These are phyloP conservation scores for Chrysopilus asiliformis DNA, from an alignment of 2,888 invertebrate genomes.

Conservation along the genomic window DNA sequence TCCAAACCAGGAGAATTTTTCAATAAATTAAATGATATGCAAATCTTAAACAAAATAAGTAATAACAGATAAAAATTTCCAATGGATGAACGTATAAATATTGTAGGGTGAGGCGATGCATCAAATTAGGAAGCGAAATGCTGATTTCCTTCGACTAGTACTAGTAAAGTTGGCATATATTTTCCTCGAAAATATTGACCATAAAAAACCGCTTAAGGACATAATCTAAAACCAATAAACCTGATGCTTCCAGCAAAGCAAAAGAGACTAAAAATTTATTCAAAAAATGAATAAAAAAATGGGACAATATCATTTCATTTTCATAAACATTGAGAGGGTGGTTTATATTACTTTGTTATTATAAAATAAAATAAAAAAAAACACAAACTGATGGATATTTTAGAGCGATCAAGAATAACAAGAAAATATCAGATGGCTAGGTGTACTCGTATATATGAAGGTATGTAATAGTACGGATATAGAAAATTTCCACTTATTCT, in stretches of 20 bases:
- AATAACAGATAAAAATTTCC: no score
- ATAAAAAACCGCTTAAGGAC: constrained; percentile 6
- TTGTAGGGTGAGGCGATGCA: no score
- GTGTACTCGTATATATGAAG: no score
- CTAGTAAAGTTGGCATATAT: no score
- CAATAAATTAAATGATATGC: no score
- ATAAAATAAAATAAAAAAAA: constrained; percentile 7
- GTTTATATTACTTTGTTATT: constrained; percentile 12
- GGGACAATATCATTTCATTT: constrained; percentile 12
- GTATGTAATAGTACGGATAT: constrained; percentile 1
- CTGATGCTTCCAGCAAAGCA: constrained; percentile 1
- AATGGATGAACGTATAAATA: no score
- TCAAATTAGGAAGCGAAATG: no score
- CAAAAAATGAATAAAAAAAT: constrained; percentile 1
- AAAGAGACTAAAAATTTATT: background rate
- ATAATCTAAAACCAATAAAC: constrained; percentile 14
- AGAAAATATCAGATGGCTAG: background rate
- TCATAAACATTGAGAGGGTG: constrained; percentile 10
- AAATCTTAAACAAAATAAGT: no score
- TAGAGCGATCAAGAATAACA: constrained; percentile 2
- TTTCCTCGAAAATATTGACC: no score
- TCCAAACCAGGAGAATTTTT: no score
- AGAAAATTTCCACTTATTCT: constrained; percentile 6
- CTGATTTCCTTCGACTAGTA: no score
- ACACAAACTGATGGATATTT: no score